Evolutionary conservation across 2,888 invertebrate genomes (phyloP).

Genomic region (Phragmatobia fuliginosa): DNA sequence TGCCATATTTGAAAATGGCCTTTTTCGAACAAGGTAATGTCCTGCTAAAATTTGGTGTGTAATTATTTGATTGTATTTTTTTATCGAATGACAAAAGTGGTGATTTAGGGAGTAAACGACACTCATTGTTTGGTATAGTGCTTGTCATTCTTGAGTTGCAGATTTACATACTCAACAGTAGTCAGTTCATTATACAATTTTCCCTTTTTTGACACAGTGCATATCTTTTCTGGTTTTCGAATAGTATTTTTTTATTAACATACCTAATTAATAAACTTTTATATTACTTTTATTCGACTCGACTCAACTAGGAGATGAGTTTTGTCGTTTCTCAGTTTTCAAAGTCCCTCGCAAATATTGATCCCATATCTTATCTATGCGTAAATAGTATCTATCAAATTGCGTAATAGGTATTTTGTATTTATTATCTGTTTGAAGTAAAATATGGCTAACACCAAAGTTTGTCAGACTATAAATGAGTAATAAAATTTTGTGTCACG

Average conservation of each 20-base stretch:
- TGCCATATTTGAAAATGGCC: neutral
- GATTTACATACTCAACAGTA: neutral
- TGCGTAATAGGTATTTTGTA: neutral
- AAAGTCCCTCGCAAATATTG: neutral
- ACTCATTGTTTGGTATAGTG: neutral
- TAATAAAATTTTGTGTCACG: constrained; percentile 5
- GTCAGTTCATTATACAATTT: too few species aligned
- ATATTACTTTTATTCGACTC: too few species aligned
- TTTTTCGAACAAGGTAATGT: too few species aligned
- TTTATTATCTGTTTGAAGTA: constrained; percentile 7
- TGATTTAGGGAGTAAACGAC: too few species aligned
- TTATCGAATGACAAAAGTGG: too few species aligned
- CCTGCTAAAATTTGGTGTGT: too few species aligned
- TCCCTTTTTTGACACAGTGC: too few species aligned
- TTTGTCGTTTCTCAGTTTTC: neutral
- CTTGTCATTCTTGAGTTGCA: neutral
- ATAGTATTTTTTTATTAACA: too few species aligned
- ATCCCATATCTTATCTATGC: neutral
- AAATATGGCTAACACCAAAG: constrained; percentile 4
- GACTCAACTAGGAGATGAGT: neutral
- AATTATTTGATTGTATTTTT: too few species aligned
- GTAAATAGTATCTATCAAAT: neutral
- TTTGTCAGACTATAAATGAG: neutral
- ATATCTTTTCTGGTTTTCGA: too few species aligned
- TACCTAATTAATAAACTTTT: too few species aligned